These are phyloP conservation scores for Cheilosia urbana DNA, from an alignment of 2,888 invertebrate species.

Conservation along the genomic window DNA sequence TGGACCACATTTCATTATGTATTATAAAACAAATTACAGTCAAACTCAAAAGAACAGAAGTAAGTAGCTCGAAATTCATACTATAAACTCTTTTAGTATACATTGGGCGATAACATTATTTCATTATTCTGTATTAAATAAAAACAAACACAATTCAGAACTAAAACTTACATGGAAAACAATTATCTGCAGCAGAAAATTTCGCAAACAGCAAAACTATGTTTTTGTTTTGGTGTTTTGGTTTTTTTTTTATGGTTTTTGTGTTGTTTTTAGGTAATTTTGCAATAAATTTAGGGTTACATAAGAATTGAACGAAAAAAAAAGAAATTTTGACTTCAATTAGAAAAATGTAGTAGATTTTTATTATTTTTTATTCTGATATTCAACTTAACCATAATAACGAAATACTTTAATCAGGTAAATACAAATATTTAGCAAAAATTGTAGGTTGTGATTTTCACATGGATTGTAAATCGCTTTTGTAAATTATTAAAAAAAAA, in stretches of 20 bases:
- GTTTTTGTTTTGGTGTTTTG: conserved; percentile 73
- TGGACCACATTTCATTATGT: conserved; percentile 6
- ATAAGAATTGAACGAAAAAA: conserved; percentile 71
- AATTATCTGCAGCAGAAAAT: conserved; percentile 83
- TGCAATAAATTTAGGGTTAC: conserved; percentile 50
- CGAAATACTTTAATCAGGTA: background rate
- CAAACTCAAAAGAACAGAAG: conserved; percentile 43
- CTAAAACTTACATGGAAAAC: conserved; percentile 84
- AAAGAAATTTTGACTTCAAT: conserved; percentile 66
- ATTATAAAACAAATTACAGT: conserved; percentile 2
- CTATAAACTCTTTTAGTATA: conserved; percentile 24
- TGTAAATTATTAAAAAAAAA: conserved; percentile 11
- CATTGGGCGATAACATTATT: conserved; percentile 37
- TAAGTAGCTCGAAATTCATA: conserved; percentile 43
- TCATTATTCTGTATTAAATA: conserved; percentile 16
- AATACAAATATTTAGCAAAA: background rate
- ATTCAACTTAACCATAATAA: conserved; percentile 30
- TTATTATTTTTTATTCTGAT: conserved; percentile 43
- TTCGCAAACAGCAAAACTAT: conserved; percentile 83
- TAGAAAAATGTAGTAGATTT: conserved; percentile 45
- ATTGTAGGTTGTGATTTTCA: background rate
- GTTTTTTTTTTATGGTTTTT: conserved; percentile 32
- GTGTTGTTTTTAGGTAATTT: conserved; percentile 51
- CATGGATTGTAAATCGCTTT: conserved; percentile 21
- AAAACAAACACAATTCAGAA: conserved; percentile 58